Percentiles rank a stretch among this genome's conserved stretches.
Conservation (phyloP, 2,888 invertebrate species). For the Zygaena filipendulae region DNA sequence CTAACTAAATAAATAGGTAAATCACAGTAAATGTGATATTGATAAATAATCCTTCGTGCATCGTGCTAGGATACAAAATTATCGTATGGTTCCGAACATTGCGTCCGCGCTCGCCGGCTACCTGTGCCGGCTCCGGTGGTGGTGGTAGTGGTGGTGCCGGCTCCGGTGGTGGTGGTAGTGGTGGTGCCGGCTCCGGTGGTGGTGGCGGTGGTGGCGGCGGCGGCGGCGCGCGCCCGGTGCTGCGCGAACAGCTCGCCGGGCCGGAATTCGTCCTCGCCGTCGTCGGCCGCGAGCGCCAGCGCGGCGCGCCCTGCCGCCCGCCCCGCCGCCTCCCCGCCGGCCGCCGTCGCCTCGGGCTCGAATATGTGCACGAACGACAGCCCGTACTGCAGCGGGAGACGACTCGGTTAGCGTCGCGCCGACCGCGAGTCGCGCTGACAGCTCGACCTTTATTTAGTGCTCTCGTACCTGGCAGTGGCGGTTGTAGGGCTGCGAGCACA, state of each 20-base stretch:
- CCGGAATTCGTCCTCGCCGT: slow-evolving; percentile 70
- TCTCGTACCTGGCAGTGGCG: slow-evolving; percentile 70
- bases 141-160: neutral
- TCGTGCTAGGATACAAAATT: neutral
- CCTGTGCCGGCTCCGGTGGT: no score
- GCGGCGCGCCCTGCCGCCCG: slow-evolving; percentile 16
- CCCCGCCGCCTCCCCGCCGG: slow-evolving; percentile 9
- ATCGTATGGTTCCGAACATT: neutral
- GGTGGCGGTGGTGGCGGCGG: neutral
- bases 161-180: slow-evolving; percentile 9
- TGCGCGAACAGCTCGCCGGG: slow-evolving; percentile 74
- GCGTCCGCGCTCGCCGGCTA: no score
- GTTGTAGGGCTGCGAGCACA: slow-evolving; percentile 90
- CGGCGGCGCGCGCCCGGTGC: slow-evolving; percentile 31
- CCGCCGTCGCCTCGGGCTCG: slow-evolving; percentile 37
- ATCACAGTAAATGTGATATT: no score
- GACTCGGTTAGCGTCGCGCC: no score
- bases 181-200: slow-evolving; percentile 1
- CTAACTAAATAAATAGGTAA: no score
- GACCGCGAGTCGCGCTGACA: no score
- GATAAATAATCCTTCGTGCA: neutral
- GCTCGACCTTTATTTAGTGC: no score
- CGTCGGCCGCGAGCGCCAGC: slow-evolving; percentile 50
- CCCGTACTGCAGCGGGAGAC: slow-evolving; percentile 74
- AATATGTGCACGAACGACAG: slow-evolving; percentile 80